Percentiles rank a stretch among this genome's conserved stretches.
Evolutionary conservation across 2,797 vertebrate species (phyloP).

Genomic region (Sternotherus odoratus): DNA sequence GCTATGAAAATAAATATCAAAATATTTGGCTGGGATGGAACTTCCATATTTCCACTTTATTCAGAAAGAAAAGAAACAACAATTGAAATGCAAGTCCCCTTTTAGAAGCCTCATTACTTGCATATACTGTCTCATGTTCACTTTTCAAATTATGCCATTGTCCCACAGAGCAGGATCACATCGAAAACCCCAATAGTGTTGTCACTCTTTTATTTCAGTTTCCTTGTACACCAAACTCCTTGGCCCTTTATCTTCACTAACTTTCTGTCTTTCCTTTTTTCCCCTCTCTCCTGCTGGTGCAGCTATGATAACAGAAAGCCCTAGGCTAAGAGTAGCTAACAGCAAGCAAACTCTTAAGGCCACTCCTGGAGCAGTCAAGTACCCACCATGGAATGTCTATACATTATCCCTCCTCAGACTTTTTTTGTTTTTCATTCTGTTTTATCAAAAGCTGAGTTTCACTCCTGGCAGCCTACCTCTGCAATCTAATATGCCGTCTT

Average conservation of each 20-base stretch:
- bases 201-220: background rate
- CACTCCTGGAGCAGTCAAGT: background rate
- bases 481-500: background rate
- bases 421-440: conserved; percentile 23
- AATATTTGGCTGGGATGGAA: background rate
- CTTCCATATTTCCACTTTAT: background rate
- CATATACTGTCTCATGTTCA: background rate
- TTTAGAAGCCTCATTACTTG: background rate
- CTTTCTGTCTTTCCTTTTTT: background rate
- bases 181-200: background rate
- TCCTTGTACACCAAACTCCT: background rate
- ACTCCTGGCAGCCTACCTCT: background rate
- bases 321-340: conserved; percentile 15
- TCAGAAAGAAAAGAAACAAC: background rate
- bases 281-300: background rate
- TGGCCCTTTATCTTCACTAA: background rate
- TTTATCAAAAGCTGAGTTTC: conserved; percentile 1
- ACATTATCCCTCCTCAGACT: conserved; percentile 13
- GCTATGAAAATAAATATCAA: background rate
- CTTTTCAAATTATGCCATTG: background rate
- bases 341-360: conserved; percentile 1
- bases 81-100: accelerated
- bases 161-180: background rate
- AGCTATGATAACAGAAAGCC: conserved; percentile 18
- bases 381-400: background rate